Evolutionary conservation across 2,113 vertebrate genomes (phyloP), one percentile per base, ranked within the genome.

Genomic region (Pelecanoides urinatrix): DNA sequence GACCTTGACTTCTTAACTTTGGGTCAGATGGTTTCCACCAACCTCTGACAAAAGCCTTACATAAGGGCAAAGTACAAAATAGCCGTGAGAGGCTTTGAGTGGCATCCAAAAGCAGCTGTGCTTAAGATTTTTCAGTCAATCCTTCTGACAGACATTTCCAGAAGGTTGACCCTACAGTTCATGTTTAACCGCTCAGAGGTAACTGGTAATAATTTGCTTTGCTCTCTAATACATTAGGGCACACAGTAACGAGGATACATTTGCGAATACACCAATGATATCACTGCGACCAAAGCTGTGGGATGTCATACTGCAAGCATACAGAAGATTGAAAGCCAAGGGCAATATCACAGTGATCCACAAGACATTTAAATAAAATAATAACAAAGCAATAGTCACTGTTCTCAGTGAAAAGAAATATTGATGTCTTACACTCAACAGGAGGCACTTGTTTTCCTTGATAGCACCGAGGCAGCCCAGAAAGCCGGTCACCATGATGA

Each of bases 371-470:
- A 86, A 70, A 86, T 20, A 88, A 91, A 92, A 40, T 44, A 66
- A 27, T 30, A 73, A 62, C 23, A 89, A 91, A 68, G 14, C 52
- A 91, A 63, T 29, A 58, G 23, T 34, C 66, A 79, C 20, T 38
- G 9, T 38, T 88, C 19, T 78, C 68, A 85, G 40, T 49, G 66
- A 49, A 90, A 90, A 85, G 30, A 38, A 66, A 4, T 38, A 53
- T 3, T 53, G 19, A 62, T 80, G 30, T 99, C 99, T 99, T 98
- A 99, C 99, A 22, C 99, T 99, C 97, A 99, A 98, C 78, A 99
- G 99, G 98, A 99, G 99, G 99, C 99, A 99, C 99, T 99, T 99
- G 98, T 99, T 99, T 98, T 99, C 99, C 98, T 99, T 99, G 98
- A 99, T 99, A 98, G 99, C 99, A 92, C 99, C 99, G 83, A 99